Conservation (phyloP, 1,140 invertebrate species). For the Batillaria attramentaria region DNA sequence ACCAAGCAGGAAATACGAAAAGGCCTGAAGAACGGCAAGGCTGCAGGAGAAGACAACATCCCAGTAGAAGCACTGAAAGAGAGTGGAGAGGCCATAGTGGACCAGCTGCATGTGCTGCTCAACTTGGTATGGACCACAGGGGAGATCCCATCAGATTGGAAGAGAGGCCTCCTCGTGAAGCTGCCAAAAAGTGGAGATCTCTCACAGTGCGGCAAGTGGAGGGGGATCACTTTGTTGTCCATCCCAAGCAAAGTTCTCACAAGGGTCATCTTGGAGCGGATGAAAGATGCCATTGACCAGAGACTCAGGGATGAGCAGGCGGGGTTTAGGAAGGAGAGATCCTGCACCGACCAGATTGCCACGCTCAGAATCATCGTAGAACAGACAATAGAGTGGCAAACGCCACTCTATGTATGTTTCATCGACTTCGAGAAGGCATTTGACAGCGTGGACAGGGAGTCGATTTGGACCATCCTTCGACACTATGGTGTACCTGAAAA, state of each 20-base stretch:
- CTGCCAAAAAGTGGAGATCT: background rate
- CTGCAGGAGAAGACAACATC: background rate
- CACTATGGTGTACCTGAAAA: background rate
- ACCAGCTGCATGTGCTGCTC: constrained; percentile 9
- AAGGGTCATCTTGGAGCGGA: too few species aligned
- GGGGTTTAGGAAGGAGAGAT: too few species aligned
- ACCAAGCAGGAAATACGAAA: background rate
- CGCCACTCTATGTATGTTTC: background rate
- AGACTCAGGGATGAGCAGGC: background rate
- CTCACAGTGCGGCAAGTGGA: background rate
- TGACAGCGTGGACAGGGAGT: too few species aligned
- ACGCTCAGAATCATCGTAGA: too few species aligned
- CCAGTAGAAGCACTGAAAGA: too few species aligned
- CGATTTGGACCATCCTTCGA: too few species aligned
- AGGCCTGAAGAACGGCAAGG: background rate
- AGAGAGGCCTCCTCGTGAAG: too few species aligned
- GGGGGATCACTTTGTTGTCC: background rate
- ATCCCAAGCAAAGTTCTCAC: too few species aligned
- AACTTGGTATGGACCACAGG: constrained; percentile 4
- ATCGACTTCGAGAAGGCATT: too few species aligned
- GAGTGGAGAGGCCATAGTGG: background rate
- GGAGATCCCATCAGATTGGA: constrained; percentile 3
- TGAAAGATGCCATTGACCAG: background rate
- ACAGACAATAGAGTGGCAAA: background rate
- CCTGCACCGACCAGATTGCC: too few species aligned